Conservation (phyloP, 1,140 invertebrate species). For the Drosophila albomicans region DNA sequence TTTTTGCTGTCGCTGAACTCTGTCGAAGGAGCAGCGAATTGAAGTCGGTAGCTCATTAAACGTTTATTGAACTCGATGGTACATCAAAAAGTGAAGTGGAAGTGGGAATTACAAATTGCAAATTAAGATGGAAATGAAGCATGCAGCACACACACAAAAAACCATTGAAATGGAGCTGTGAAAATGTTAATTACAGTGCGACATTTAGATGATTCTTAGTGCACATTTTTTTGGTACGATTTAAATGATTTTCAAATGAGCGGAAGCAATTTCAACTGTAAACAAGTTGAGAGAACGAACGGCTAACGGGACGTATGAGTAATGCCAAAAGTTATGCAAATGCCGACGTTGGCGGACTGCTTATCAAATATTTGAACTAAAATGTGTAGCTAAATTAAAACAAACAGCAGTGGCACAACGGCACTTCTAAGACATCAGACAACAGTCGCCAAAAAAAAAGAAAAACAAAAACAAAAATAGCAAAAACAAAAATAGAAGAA, state of each 20-base stretch:
- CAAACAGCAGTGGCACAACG: conserved; percentile 48
- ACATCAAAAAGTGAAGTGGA: background rate
- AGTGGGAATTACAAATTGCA: conserved; percentile 9
- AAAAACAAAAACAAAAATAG: conserved; percentile 9
- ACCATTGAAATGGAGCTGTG: conserved; percentile 23
- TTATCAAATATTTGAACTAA: conserved; percentile 81
- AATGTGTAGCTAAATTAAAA: conserved; percentile 78
- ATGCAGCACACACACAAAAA: conserved; percentile 14
- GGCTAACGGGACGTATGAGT: conserved; percentile 66
- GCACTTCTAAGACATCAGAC: conserved; percentile 44
- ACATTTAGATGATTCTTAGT: conserved; percentile 7
- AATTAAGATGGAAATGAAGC: conserved; percentile 15
- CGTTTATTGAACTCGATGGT: conserved; percentile 65
- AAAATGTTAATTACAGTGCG: conserved; percentile 23
- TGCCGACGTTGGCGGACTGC: conserved; percentile 41
- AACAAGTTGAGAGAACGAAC: conserved; percentile 37
- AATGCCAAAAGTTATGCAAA: conserved; percentile 69
- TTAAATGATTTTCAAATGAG: conserved; percentile 25
- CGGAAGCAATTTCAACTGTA: conserved; percentile 64
- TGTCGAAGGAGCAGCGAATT: conserved; percentile 20
- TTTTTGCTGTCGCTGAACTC: conserved; percentile 12
- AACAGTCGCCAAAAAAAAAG: conserved; percentile 47
- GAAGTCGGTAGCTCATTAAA: conserved; percentile 60
- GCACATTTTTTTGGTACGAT: background rate
- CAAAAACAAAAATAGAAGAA: conserved; percentile 48